These are phyloP conservation scores for Ophioderma brevispina DNA, from an alignment of 35 echinoderm and acorn worm genomes.

Conservation along the genomic window DNA sequence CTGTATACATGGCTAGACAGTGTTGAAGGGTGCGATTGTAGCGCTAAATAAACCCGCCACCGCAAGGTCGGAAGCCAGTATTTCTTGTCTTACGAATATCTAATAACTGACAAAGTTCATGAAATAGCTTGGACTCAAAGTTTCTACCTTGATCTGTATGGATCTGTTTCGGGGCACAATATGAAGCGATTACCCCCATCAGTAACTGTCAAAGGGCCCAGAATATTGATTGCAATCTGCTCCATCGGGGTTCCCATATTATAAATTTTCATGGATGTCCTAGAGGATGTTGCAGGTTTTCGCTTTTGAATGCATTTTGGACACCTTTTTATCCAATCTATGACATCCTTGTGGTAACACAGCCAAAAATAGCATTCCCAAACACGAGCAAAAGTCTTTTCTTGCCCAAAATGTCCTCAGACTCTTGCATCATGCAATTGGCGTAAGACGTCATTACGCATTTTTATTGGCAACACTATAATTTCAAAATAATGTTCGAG, in stretches of 20 bases:
- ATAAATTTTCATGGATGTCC: not conserved
- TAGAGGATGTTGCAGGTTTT: not conserved
- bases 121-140: constrained; percentile 43
- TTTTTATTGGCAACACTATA: constrained; percentile 35
- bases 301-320: not conserved
- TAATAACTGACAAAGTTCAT: constrained; percentile 11
- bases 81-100: constrained; percentile 40
- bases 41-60: constrained; percentile 1
- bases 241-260: constrained; percentile 18
- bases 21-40: constrained; percentile 12
- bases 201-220: constrained; percentile 38
- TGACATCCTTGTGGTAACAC: constrained; percentile 7
- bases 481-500: too few species aligned
- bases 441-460: not conserved
- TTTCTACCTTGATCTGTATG: constrained; percentile 44
- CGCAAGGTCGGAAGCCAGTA: constrained; percentile 15
- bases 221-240: constrained; percentile 32
- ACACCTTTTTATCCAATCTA: not conserved
- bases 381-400: constrained; percentile 16
- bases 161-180: not conserved
- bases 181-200: constrained; percentile 39
- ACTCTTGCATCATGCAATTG: not conserved
- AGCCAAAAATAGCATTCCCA: constrained; percentile 15
- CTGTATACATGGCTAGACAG: not conserved
- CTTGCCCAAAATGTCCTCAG: constrained; percentile 3